phyloP scores from a whole-genome alignment of 92 coral and sea anemone species.

The Anthopleura xanthogrammica region DNA sequence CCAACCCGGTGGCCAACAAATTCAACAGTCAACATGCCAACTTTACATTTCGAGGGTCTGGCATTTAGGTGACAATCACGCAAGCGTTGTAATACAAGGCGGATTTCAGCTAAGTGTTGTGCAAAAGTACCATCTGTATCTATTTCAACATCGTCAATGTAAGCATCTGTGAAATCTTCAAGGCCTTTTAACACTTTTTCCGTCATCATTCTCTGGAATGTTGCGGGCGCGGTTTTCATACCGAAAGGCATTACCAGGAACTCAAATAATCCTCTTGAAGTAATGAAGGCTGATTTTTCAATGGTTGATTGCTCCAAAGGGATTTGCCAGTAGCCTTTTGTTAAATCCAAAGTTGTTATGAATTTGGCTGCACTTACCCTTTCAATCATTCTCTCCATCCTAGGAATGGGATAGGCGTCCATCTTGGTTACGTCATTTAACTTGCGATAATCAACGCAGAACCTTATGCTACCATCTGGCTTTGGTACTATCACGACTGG shows the following conservation, averaged over 20 bases:
- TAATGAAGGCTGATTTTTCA: constrained; percentile 54
- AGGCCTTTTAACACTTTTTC: constrained; percentile 35
- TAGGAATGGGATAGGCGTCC: constrained; percentile 37
- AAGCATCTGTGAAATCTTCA: constrained; percentile 43
- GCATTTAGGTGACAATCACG: constrained; percentile 29
- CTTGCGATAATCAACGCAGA: constrained; percentile 53
- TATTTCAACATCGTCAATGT: constrained; percentile 47
- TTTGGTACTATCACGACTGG: constrained; percentile 56
- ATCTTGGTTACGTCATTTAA: constrained; percentile 28
- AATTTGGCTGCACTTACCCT: constrained; percentile 39
- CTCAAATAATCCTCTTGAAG: constrained; percentile 39
- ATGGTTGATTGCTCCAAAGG: constrained; percentile 34
- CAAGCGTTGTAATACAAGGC: constrained; percentile 39
- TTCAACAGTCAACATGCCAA: constrained; percentile 34
- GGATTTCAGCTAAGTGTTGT: constrained; percentile 34
- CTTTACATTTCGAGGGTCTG: constrained; percentile 47
- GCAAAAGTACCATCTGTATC: constrained; percentile 21
- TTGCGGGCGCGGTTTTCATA: constrained; percentile 60
- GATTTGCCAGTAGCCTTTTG: constrained; percentile 56
- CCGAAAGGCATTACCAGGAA: constrained; percentile 56
- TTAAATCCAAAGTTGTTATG: constrained; percentile 43
- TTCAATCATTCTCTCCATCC: constrained; percentile 44
- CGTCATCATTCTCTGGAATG: constrained; percentile 52
- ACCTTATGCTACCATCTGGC: constrained; percentile 45
- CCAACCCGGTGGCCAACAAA: constrained; percentile 46